Evolutionary conservation across 2,888 invertebrate species (phyloP).

Genomic region (Pherbina coryleti): DNA sequence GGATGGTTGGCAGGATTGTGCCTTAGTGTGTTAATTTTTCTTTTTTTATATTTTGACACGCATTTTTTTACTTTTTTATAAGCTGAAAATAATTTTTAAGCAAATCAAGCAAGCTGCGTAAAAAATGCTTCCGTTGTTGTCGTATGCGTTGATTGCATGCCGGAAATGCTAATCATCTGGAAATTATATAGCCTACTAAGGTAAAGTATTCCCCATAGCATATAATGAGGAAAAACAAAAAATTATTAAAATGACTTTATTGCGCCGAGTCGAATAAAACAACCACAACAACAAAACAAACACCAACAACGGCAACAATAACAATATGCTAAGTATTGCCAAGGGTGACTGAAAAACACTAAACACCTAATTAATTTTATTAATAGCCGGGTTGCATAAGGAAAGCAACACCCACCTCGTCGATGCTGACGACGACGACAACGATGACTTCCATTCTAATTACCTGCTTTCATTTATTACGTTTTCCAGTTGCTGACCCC

Average conservation of each 20-base stretch:
- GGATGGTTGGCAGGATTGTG: background rate
- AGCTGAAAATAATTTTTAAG: background rate
- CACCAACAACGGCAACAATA: background rate
- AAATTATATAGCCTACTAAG: conserved; percentile 41
- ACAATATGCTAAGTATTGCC: background rate
- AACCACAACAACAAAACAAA: background rate
- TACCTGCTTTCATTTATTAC: too few species aligned
- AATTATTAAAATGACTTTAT: background rate
- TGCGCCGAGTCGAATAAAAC: background rate
- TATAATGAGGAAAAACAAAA: background rate
- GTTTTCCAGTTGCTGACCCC: too few species aligned
- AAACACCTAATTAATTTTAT: conserved; percentile 32
- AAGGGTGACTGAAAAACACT: conserved; percentile 11
- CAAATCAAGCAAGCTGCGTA: conserved; percentile 2
- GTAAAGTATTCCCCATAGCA: background rate
- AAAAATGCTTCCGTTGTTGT: conserved; percentile 13
- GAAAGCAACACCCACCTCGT: too few species aligned
- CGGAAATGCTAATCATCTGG: conserved; percentile 52
- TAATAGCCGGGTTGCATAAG: background rate
- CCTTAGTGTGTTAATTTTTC: background rate
- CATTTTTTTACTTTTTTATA: background rate
- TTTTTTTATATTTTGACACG: background rate
- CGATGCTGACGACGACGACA: too few species aligned
- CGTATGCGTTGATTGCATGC: conserved; percentile 31
- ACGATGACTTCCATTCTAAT: too few species aligned